These are phyloP conservation scores for Dasyornis broadbenti DNA, from an alignment of 2,113 vertebrate genomes.

Conservation along the genomic window DNA sequence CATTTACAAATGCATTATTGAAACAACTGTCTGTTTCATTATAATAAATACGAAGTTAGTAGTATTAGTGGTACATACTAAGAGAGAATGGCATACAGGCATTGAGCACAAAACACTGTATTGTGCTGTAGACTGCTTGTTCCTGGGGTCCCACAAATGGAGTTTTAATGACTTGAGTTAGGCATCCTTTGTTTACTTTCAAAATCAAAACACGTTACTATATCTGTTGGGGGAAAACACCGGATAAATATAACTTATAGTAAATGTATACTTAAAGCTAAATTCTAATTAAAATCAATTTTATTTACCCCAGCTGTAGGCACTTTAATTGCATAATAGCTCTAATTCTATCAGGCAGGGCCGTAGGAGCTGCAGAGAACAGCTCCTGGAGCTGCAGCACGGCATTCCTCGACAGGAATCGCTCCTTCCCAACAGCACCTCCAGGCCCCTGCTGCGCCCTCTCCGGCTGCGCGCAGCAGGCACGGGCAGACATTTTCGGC, in stretches of 20 bases:
- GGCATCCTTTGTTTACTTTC: neutral
- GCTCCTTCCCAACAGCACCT: neutral
- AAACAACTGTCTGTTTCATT: neutral
- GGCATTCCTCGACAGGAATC: neutral
- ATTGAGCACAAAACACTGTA: neutral
- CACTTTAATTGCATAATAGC: neutral
- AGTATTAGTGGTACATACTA: neutral
- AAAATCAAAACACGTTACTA: neutral
- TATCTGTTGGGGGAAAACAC: neutral
- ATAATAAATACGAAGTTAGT: neutral
- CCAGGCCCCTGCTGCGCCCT: neutral
- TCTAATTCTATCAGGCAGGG: neutral
- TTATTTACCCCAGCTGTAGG: neutral
- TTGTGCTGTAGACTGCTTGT: neutral
- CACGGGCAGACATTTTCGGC: neutral
- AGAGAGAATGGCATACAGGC: neutral
- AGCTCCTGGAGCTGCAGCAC: neutral
- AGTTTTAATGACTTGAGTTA: neutral
- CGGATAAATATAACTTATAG: neutral
- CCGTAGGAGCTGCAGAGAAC: neutral
- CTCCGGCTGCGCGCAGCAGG: neutral
- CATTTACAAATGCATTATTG: neutral
- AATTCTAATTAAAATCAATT: neutral
- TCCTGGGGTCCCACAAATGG: neutral
- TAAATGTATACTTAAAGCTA: neutral